phyloP scores from a whole-genome alignment of 2,888 invertebrate species.

The Scaptomyza parva region DNA sequence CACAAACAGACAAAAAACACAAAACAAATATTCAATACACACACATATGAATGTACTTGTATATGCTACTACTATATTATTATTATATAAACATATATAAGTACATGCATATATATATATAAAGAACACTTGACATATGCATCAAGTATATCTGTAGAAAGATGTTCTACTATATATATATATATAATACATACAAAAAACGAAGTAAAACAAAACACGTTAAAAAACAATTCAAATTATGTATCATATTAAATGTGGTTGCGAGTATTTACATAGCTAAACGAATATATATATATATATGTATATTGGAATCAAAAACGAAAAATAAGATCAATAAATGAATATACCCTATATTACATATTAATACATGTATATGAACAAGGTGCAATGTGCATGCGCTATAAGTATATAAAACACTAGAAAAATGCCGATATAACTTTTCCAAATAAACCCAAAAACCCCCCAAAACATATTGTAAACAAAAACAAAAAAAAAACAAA shows the following conservation, averaged over 20 bases:
- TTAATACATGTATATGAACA: constrained; percentile 14
- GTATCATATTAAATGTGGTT: constrained; percentile 52
- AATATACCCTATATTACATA: constrained; percentile 51
- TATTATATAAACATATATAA: constrained; percentile 16
- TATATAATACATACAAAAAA: constrained; percentile 16
- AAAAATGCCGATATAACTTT: constrained; percentile 46
- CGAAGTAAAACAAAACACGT: constrained; percentile 1
- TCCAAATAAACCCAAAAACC: constrained; percentile 48
- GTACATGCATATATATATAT: constrained; percentile 26
- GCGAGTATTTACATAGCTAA: constrained; percentile 60
- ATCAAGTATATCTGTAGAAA: constrained; percentile 20
- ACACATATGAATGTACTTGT: constrained; percentile 14
- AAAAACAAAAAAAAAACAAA: constrained; percentile 5
- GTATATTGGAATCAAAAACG: not conserved
- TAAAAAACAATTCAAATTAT: constrained; percentile 41
- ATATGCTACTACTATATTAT: constrained; percentile 5
- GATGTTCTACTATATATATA: constrained; percentile 17
- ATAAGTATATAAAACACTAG: constrained; percentile 32
- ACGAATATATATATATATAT: constrained; percentile 36
- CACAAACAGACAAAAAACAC: constrained; percentile 14
- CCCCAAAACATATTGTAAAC: constrained; percentile 35
- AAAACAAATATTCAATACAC: constrained; percentile 17
- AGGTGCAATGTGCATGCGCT: constrained; percentile 42
- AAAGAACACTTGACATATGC: constrained; percentile 31
- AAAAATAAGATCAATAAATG: constrained; percentile 14